Conservation (phyloP, 1,140 invertebrate species). For the Aphaenogaster ashmeadi region DNA sequence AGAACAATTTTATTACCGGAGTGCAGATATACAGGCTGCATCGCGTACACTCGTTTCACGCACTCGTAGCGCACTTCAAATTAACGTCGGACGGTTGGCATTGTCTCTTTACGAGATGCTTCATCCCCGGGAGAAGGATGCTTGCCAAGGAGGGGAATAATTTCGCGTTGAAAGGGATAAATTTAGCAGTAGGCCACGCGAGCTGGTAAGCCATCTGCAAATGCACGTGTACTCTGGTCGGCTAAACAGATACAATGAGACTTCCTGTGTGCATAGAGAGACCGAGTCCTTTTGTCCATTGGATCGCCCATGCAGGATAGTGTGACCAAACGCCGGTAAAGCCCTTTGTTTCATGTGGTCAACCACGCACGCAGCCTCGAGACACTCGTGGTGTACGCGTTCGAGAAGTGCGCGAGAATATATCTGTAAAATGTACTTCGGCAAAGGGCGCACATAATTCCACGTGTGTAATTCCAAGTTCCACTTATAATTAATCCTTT, state of each 20-base stretch:
- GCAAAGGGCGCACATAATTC: slow-evolving; percentile 23
- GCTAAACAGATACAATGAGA: slow-evolving; percentile 63
- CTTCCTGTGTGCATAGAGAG: slow-evolving; percentile 50
- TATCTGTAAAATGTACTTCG: slow-evolving; percentile 31
- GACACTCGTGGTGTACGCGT: slow-evolving; percentile 28
- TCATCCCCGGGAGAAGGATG: background rate
- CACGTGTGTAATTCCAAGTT: slow-evolving; percentile 1
- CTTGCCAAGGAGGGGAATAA: slow-evolving; percentile 17
- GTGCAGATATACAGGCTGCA: background rate
- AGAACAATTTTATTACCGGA: slow-evolving; percentile 5
- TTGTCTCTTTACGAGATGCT: background rate
- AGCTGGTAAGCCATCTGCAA: slow-evolving; percentile 34
- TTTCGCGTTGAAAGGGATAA: slow-evolving; percentile 26
- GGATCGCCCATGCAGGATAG: slow-evolving; percentile 54
- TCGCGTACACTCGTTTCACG: background rate
- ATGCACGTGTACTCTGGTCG: slow-evolving; percentile 32
- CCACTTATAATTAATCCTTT: slow-evolving; percentile 25
- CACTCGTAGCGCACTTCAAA: background rate
- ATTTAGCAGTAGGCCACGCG: slow-evolving; percentile 35
- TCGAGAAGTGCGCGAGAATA: background rate
- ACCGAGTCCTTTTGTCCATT: slow-evolving; percentile 60
- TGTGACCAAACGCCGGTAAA: slow-evolving; percentile 64
- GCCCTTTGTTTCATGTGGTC: slow-evolving; percentile 56
- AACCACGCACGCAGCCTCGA: slow-evolving; percentile 40
- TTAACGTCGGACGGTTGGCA: background rate